Conservation (phyloP, 2,888 invertebrate species). For the Hirtodrosophila trivittata region DNA sequence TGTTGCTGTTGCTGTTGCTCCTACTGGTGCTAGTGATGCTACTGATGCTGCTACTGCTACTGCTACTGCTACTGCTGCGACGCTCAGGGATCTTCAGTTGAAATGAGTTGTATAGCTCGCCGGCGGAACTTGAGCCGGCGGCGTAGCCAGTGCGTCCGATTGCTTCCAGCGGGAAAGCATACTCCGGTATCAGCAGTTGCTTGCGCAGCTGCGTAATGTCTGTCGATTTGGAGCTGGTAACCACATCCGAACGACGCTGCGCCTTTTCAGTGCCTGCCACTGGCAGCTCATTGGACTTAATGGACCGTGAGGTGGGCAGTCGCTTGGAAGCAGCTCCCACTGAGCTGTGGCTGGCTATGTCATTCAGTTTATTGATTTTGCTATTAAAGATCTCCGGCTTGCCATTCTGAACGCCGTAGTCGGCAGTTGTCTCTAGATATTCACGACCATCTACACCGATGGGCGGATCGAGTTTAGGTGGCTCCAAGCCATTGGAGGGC, state of each 20-base stretch:
- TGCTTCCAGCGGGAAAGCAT: slow-evolving; percentile 86
- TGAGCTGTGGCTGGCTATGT: slow-evolving; percentile 35
- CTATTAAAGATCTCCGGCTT: slow-evolving; percentile 39
- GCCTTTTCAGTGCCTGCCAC: slow-evolving; percentile 65
- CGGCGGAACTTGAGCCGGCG: slow-evolving; percentile 67
- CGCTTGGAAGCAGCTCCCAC: slow-evolving; percentile 35
- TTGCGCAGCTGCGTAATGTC: slow-evolving; percentile 86
- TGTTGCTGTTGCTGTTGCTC: slow-evolving; percentile 38
- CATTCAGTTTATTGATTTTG: slow-evolving; percentile 37
- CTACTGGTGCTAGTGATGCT: slow-evolving; percentile 46
- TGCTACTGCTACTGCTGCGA: slow-evolving; percentile 55
- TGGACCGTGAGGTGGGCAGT: slow-evolving; percentile 76
- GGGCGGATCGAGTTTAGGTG: slow-evolving; percentile 84
- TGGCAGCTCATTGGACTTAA: slow-evolving; percentile 71
- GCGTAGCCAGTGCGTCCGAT: slow-evolving; percentile 86
- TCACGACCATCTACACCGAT: slow-evolving; percentile 83
- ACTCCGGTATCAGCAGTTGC: slow-evolving; percentile 87
- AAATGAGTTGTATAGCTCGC: slow-evolving; percentile 86
- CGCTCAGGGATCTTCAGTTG: slow-evolving; percentile 85
- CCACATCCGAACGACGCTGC: slow-evolving; percentile 67
- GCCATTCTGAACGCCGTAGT: slow-evolving; percentile 59
- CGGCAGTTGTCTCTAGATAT: slow-evolving; percentile 72
- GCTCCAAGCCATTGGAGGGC: slow-evolving; percentile 86
- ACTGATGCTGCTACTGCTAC: slow-evolving; percentile 38
- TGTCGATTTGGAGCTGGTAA: slow-evolving; percentile 43